phyloP scores from a whole-genome alignment of 2,113 vertebrate genomes.

The Gallinago media region DNA sequence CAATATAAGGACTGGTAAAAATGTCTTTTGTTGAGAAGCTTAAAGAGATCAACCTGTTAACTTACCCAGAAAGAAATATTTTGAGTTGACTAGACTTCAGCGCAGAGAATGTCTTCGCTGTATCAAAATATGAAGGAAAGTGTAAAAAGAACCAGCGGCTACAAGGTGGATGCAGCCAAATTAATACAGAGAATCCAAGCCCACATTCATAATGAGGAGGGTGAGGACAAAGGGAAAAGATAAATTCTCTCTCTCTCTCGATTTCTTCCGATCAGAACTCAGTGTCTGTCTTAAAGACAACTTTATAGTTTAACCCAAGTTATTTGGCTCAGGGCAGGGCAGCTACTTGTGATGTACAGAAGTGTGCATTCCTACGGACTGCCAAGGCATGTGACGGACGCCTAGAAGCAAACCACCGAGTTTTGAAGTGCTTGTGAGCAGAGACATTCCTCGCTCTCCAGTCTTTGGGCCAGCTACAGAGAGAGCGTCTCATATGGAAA shows the following conservation, averaged over 20 bases:
- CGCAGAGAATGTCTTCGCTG: neutral
- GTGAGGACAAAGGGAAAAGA: neutral
- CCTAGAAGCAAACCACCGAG: conserved; percentile 30
- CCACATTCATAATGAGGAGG: neutral
- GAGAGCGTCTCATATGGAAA: conserved; percentile 17
- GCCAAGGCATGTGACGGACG: conserved; percentile 48
- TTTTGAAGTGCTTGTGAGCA: conserved; percentile 26
- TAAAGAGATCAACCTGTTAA: neutral
- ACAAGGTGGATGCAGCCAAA: neutral
- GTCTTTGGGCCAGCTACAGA: neutral
- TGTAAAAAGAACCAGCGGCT: neutral
- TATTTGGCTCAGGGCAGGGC: conserved; percentile 21
- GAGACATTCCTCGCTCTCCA: conserved; percentile 18
- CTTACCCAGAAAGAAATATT: neutral
- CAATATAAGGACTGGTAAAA: neutral
- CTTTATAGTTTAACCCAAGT: neutral
- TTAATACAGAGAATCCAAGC: neutral
- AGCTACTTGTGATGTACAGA: conserved; percentile 46
- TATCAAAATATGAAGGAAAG: neutral
- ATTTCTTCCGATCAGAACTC: neutral
- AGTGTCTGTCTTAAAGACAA: neutral
- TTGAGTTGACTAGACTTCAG: neutral
- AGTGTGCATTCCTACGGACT: conserved; percentile 36
- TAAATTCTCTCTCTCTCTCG: neutral
- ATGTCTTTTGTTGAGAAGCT: neutral